Conservation (phyloP, 92 coral and sea anemone genomes). For the Epizoanthus rinbou region DNA sequence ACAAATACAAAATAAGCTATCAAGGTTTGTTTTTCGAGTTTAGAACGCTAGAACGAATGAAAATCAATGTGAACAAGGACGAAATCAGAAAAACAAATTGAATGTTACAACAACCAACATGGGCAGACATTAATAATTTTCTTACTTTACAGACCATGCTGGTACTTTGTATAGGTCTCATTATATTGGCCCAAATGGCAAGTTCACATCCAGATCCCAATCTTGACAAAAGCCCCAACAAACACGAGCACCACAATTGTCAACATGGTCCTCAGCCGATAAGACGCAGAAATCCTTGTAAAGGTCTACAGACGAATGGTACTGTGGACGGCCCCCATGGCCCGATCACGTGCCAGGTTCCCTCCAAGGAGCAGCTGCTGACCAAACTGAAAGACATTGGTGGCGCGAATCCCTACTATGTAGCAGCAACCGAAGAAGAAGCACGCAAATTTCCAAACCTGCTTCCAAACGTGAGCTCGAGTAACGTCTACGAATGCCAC, state of each 20-base stretch:
- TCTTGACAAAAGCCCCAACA: background rate
- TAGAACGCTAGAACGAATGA: no score
- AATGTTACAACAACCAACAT: no score
- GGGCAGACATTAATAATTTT: no score
- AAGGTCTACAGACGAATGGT: background rate
- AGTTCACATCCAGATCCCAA: background rate
- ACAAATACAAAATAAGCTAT: no score
- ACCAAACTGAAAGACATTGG: conserved; percentile 29
- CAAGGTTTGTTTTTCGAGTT: no score
- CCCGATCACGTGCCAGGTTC: background rate
- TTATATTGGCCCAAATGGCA: conserved; percentile 7
- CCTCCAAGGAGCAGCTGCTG: conserved; percentile 18
- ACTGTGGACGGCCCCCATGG: conserved; percentile 1
- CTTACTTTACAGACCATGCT: conserved; percentile 3
- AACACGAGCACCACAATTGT: background rate
- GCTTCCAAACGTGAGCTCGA: conserved; percentile 15
- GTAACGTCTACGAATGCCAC: conserved; percentile 2
- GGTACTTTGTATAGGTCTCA: background rate
- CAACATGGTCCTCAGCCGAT: background rate
- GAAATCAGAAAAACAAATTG: no score
- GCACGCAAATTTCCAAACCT: conserved; percentile 5
- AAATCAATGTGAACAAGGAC: no score
- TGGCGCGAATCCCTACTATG: conserved; percentile 22
- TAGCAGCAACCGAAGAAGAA: conserved; percentile 19
- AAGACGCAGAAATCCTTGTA: background rate